Evolutionary conservation across 2,113 vertebrate species (phyloP), one percentile per base, ranked within the genome.

Genomic region (Nanorana parkeri): DNA sequence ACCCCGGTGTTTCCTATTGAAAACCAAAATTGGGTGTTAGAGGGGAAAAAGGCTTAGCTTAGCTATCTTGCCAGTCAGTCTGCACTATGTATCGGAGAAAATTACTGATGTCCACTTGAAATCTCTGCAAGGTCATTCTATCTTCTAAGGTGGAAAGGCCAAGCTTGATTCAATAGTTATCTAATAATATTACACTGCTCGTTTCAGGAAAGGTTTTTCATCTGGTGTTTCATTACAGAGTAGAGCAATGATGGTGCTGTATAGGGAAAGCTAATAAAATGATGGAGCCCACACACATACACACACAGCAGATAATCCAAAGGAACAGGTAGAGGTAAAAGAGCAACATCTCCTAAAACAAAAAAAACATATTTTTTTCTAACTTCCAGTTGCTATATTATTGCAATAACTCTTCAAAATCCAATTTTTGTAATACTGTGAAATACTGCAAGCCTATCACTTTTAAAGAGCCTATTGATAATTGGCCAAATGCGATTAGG

Each of bases 21-120:
- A 81, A 81, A 76, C 26, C 29, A 66, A 75, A 83, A 83, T 83
- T 75, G 80, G 80, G 72, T 81, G 60, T 81, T 74, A 74, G 69
- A 66, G 17, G 52, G 29, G 76, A 66, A 76, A 76, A 76, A 66
- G 47, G 51, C 61, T 74, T 41, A 56, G 52, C 68, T 74, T 67
- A 21, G 80, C 51, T 47, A 54, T 75, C 13, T 60, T 63, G 29
- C 52, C 17, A 8, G 17, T 63, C 47, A 47, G 28, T 32, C 80
- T 64, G 60, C 29, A 68, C 24, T 75, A 64, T 83, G 71, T 65
- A 58, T 80, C 75, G 56, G 72, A 83, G 55, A 29, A 76, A 83
- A 76, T 83, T 83, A 55, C 24, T 32, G 23, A 54, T 60, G 60
- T 83, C 60, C 52, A 68, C n/a, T 3, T 54, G 51, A 83, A 81